Evolutionary conservation across 1,140 invertebrate species (phyloP).

Genomic region (Bradysia coprophila): DNA sequence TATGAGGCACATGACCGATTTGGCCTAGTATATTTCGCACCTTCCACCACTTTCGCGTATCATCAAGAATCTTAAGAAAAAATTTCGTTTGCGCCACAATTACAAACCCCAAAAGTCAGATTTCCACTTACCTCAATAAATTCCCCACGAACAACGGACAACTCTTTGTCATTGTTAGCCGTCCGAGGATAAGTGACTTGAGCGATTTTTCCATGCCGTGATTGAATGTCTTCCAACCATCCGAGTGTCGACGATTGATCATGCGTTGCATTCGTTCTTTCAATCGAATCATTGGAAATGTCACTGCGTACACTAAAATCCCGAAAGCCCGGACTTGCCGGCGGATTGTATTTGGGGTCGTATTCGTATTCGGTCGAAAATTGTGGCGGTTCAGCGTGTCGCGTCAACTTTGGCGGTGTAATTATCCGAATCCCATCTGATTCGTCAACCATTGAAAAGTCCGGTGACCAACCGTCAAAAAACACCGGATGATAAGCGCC

Average conservation of each 20-base stretch:
- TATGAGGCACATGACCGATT: constrained; percentile 91
- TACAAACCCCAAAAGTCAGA: too few species aligned
- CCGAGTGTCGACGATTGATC: neutral
- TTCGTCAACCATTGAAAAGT: constrained; percentile 56
- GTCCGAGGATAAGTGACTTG: constrained; percentile 88
- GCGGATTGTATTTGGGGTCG: constrained; percentile 3
- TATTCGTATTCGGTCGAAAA: constrained; percentile 2
- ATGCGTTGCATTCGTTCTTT: constrained; percentile 26
- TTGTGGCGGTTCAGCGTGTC: neutral
- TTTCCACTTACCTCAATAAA: constrained; percentile 66
- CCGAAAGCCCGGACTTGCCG: constrained; percentile 15
- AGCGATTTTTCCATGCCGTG: constrained; percentile 62
- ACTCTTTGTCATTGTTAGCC: constrained; percentile 93
- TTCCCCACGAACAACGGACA: constrained; percentile 88
- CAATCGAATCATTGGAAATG: constrained; percentile 58
- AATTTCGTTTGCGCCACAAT: too few species aligned
- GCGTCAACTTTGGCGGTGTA: neutral
- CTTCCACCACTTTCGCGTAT: constrained; percentile 97
- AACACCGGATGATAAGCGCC: constrained; percentile 83
- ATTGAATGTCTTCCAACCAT: constrained; percentile 58
- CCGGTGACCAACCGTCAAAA: constrained; percentile 87
- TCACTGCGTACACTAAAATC: constrained; percentile 42
- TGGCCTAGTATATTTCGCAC: constrained; percentile 75
- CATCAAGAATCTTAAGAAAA: constrained; percentile 59
- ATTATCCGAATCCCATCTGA: constrained; percentile 4